These are phyloP conservation scores for Chondrosia reniformis DNA, from an alignment of 37 sponge, comb jelly and placozoan genomes.

Conservation along the genomic window DNA sequence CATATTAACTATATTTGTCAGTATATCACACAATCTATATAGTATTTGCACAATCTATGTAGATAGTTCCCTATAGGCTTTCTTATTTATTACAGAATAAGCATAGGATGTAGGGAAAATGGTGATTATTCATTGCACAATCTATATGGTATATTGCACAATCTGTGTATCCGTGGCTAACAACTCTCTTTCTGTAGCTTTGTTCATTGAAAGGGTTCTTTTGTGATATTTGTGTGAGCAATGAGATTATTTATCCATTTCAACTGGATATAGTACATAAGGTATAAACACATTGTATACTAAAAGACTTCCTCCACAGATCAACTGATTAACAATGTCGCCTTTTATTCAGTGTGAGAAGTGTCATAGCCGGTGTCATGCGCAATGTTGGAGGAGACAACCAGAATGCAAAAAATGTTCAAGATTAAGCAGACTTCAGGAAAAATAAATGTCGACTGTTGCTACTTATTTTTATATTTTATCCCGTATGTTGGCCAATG, in stretches of 20 bases:
- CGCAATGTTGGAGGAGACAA: not conserved
- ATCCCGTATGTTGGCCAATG: too few species aligned
- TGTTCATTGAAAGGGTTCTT: conserved; percentile 81
- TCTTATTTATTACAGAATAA: not conserved
- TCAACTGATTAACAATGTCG: too few species aligned
- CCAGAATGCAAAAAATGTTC: not conserved
- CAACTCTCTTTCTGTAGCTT: conserved; percentile 25
- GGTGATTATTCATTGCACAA: too few species aligned
- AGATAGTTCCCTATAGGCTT: not conserved
- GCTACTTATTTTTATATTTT: too few species aligned
- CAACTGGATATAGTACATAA: conserved; percentile 53
- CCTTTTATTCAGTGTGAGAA: not conserved
- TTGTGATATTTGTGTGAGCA: conserved; percentile 65
- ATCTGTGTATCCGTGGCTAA: too few species aligned
- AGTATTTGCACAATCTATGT: not conserved
- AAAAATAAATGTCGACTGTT: too few species aligned
- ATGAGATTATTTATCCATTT: conserved; percentile 73
- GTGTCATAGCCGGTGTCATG: not conserved
- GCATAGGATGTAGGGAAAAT: not conserved
- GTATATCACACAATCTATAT: not conserved
- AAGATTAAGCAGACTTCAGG: conserved; percentile 12
- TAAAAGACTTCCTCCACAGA: too few species aligned
- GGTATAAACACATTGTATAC: conserved; percentile 23
- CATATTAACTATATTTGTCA: not conserved
- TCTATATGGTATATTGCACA: too few species aligned